Evolutionary conservation across 92 coral and sea anemone genomes (phyloP), one percentile per base, ranked within the genome.

Genomic region (Phenganax marumi): DNA sequence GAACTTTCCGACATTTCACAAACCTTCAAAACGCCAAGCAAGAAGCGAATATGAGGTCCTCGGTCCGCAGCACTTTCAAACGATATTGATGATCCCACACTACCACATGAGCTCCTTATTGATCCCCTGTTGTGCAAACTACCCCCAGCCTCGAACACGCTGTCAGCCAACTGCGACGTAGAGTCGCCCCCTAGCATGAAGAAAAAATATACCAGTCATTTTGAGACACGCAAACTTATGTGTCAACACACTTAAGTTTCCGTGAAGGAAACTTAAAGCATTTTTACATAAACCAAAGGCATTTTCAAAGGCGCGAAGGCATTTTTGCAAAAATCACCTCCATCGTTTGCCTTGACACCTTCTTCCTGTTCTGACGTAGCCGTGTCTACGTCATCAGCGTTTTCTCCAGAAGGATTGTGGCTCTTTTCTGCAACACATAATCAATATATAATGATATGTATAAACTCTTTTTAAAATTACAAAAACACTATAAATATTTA

Each of bases 21-120:
- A 12, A 77, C 82, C 72, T 77, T 77, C 48, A 77, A 60, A 77
- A 77, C 57, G 26, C 82, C 82, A 33, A 77, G 71, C 82, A 77
- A 61, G 46, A 77, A 77, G 17, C 82, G 82, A 10, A 77, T 58
- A 16, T 77, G 82, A 58, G 82, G 82, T 50, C 65, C 65, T 22
- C 55, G 39, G 22, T 77, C 82, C 65, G 50, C 65, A 65, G 71
- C 82, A 47, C 82, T 77, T 48, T 77, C 82, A 58, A 77, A 25
- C 14, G 82, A 77, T 50, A 60, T 61, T 19, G 82, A 58, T 39
- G 82, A 77, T 77, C 33, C 82, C 53, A 58, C 48, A 58, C 82
- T 77, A 47, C 71, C 50, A 50, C 70, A 1, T 18, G 82, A 77
- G 24, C 55, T 77, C 71, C 71, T 77, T 19, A 53, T 8, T 23